Evolutionary conservation across 2,797 vertebrate genomes (phyloP), one percentile per base, ranked within the genome.

Genomic region (Enteromius paludinosus): DNA sequence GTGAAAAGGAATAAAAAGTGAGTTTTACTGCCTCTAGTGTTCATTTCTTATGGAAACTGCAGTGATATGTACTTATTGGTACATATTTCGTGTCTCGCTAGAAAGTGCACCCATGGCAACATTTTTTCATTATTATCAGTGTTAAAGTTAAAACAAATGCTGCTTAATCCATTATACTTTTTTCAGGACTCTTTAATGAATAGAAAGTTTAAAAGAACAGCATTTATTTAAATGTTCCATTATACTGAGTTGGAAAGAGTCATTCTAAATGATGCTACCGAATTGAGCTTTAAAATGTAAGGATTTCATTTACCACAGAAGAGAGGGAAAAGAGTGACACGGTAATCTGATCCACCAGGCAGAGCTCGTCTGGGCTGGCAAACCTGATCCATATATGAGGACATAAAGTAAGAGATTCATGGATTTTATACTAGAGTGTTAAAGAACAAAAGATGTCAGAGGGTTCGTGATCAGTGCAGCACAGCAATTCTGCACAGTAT

Each of bases 361-460:
- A 41, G 33, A 56, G 54, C 28, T 23, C 23, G 9, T 30, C 10
- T 78, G 65, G 11, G 25, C 30, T 64, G n/a, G 20, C 25, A 65
- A 62, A 77, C 59, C 59, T 78, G 76, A 69, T 54, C 64, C 30
- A 41, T 18, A 25, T 11, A 69, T 25, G 59, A 68, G 41, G 54
- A 64, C n/a, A 54, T 41, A 35, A 33, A 79, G 47, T 38, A 47
- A 68, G 33, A 68, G 77, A 79, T 79, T 54, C 41, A 54, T 68
- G 15, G 33, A 69, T 69, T 79, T 56, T 3, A 69, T 41, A 5
- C 77, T 11, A 20, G 43, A 38, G 15, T 47, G 47, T 23, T 35
- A 65, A 35, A 38, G 43, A 35, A 33, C 28, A 38, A 47, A 68
- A 38, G 20, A 68, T 38, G 77, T 15, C 62, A 61, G 11, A 25